A percentile compares a stretch with the other conserved stretches of the same genome.
phyloP scores from a whole-genome alignment of 2,113 vertebrate species.

The Meriones unguiculatus region DNA sequence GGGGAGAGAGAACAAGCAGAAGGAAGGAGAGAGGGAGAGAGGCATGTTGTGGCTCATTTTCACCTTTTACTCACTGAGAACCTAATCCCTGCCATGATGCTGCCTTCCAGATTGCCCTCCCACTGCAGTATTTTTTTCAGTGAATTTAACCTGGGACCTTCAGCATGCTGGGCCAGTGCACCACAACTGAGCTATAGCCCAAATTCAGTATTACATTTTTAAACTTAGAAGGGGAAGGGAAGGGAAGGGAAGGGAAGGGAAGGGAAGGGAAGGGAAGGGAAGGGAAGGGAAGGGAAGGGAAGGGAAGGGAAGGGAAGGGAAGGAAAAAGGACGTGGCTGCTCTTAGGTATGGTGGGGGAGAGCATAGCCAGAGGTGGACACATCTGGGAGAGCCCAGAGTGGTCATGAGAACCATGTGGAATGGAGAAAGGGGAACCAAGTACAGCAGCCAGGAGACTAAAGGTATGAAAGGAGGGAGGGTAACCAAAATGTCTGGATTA shows the following conservation, averaged over 20 bases:
- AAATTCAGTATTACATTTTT: neutral
- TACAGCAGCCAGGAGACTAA: neutral
- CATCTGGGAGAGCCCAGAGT: neutral
- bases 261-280: neutral
- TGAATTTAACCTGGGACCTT: neutral
- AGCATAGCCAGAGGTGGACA: neutral
- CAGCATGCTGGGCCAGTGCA: neutral
- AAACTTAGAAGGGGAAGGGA: neutral
- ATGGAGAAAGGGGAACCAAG: neutral
- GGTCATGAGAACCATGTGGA: neutral
- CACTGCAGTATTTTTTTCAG: neutral
- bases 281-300: neutral
- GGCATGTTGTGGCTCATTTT: too few species aligned
- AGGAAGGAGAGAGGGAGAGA: too few species aligned
- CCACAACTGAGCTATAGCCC: neutral
- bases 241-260: neutral
- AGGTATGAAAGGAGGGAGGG: neutral
- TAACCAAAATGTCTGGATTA: neutral
- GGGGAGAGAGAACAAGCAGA: neutral
- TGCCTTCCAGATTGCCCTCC: neutral
- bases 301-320: neutral
- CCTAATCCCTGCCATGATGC: neutral
- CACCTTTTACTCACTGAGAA: neutral
- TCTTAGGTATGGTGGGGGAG: neutral
- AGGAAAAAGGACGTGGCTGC: neutral